These are phyloP conservation scores for Amblyraja radiata DNA, from an alignment of 2,797 vertebrate genomes.

Conservation along the genomic window DNA sequence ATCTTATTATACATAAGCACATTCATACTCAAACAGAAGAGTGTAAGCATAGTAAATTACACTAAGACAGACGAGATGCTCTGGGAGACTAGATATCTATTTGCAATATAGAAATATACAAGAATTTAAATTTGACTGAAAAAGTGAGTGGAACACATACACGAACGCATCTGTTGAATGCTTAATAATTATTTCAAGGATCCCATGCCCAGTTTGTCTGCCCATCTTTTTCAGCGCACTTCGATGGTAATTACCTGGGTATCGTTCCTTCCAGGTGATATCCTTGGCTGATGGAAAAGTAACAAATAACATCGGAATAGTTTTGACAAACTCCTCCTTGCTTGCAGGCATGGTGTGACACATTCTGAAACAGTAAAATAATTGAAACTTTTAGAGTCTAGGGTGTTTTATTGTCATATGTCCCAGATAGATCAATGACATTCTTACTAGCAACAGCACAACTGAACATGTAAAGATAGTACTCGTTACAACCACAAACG, in stretches of 20 bases:
- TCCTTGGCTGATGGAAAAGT: conserved; percentile 77
- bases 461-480: too few species aligned
- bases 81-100: too few species aligned
- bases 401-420: too few species aligned
- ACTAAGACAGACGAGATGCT: too few species aligned
- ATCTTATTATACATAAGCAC: too few species aligned
- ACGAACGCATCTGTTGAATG: background rate
- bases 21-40: too few species aligned
- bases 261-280: conserved; percentile 65
- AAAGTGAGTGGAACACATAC: too few species aligned
- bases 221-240: background rate
- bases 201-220: background rate
- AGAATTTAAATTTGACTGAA: background rate
- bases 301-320: conserved; percentile 75
- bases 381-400: background rate
- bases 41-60: too few species aligned
- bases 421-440: too few species aligned
- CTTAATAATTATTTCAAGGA: background rate
- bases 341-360: conserved; percentile 56
- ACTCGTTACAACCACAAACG: too few species aligned
- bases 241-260: conserved; percentile 60
- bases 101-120: background rate
- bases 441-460: too few species aligned
- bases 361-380: conserved; percentile 54
- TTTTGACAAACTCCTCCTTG: conserved; percentile 69